phyloP scores from a whole-genome alignment of 1,140 invertebrate species.

The Drosophila parabipectinata region DNA sequence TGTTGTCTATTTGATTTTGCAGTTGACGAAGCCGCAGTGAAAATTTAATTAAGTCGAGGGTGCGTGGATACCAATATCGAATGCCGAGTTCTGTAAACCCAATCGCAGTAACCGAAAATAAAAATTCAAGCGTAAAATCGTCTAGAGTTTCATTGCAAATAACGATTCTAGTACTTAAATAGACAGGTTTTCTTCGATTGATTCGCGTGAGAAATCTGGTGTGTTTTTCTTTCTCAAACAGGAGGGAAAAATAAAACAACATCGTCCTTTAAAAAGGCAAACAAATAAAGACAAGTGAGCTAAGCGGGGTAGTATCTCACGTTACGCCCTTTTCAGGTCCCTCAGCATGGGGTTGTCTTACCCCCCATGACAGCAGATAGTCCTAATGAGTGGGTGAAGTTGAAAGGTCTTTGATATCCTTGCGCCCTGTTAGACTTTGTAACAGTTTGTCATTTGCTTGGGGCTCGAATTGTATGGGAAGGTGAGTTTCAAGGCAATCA shows the following conservation, averaged over 20 bases:
- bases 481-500: slow-evolving; percentile 10
- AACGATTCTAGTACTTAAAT: slow-evolving; percentile 50
- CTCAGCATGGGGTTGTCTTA: slow-evolving; percentile 69
- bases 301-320: slow-evolving; percentile 44
- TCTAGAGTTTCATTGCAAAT: slow-evolving; percentile 77
- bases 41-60: slow-evolving; percentile 79
- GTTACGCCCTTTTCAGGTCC: slow-evolving; percentile 47
- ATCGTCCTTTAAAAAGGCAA: slow-evolving; percentile 38
- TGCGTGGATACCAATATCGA: slow-evolving; percentile 38
- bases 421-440: slow-evolving; percentile 43
- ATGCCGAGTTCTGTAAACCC: slow-evolving; percentile 8
- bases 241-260: slow-evolving; percentile 12
- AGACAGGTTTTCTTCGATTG: slow-evolving; percentile 61
- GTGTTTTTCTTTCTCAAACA: slow-evolving; percentile 67
- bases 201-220: slow-evolving; percentile 73
- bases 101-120: slow-evolving; percentile 35
- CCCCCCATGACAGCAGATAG: slow-evolving; percentile 45
- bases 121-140: slow-evolving; percentile 68
- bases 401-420: slow-evolving; percentile 24
- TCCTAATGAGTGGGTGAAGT: slow-evolving; percentile 47
- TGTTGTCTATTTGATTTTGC: slow-evolving; percentile 66
- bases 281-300: slow-evolving; percentile 38
- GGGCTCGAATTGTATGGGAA: slow-evolving; percentile 3
- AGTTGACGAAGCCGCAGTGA: slow-evolving; percentile 78
- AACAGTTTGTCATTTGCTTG: slow-evolving; percentile 48